These are phyloP conservation scores for Amphibalanus amphitrite DNA, from an alignment of 1,140 invertebrate genomes.

Conservation along the genomic window DNA sequence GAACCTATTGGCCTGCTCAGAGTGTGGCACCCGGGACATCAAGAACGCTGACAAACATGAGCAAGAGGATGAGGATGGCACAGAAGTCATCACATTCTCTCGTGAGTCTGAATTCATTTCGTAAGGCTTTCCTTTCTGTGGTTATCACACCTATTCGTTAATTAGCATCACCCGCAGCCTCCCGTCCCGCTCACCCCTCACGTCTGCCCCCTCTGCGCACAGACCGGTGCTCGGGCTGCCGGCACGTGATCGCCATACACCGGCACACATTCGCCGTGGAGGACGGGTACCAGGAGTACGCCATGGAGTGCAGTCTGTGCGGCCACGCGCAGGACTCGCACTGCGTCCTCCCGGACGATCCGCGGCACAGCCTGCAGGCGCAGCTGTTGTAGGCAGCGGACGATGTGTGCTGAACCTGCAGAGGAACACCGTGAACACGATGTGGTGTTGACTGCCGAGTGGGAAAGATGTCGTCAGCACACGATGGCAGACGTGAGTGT, in stretches of 20 bases:
- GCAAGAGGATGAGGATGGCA: background rate
- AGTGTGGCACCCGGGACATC: background rate
- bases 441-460: no score
- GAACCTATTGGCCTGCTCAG: background rate
- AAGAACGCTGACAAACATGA: background rate
- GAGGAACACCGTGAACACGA: no score
- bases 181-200: background rate
- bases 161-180: no score
- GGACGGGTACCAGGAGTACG: slow-evolving; percentile 20
- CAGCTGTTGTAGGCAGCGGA: background rate
- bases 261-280: slow-evolving; percentile 16
- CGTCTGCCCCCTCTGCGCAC: background rate
- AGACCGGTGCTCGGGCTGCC: slow-evolving; percentile 15
- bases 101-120: background rate
- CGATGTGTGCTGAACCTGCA: no score
- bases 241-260: slow-evolving; percentile 17
- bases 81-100: background rate
- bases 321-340: slow-evolving; percentile 18
- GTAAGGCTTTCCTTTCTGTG: no score
- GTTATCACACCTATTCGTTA: no score
- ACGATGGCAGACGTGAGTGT: no score
- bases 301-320: slow-evolving; percentile 20
- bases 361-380: slow-evolving; percentile 7
- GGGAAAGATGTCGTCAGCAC: no score
- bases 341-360: slow-evolving; percentile 18